These are phyloP conservation scores for Tortricodes alternella DNA, from an alignment of 2,888 invertebrate genomes.

Conservation along the genomic window DNA sequence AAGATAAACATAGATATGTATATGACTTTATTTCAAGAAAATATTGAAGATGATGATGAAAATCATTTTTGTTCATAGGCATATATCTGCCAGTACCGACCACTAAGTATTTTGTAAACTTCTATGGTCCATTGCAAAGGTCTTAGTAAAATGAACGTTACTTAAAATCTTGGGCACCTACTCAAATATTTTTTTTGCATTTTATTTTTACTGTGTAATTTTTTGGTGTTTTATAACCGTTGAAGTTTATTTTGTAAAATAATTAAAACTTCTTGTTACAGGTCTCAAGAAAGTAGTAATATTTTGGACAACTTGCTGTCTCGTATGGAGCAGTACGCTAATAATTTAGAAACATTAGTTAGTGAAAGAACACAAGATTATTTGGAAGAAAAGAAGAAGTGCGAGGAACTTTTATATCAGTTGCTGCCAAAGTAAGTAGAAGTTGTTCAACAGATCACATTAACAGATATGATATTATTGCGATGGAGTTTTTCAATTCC, in stretches of 20 bases:
- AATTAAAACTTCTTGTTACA: slow-evolving; percentile 59
- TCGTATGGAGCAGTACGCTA: slow-evolving; percentile 99
- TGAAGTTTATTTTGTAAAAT: neutral
- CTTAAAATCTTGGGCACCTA: too few species aligned
- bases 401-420: slow-evolving; percentile 97
- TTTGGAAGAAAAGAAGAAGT: slow-evolving; percentile 98
- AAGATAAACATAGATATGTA: too few species aligned
- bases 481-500: neutral
- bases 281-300: slow-evolving; percentile 95
- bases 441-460: neutral
- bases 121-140: too few species aligned
- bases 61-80: too few species aligned
- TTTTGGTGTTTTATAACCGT: neutral
- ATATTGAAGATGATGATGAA: too few species aligned
- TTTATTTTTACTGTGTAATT: too few species aligned
- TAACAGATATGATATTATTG: neutral
- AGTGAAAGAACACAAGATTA: slow-evolving; percentile 98
- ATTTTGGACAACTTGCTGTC: slow-evolving; percentile 97
- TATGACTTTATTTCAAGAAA: too few species aligned
- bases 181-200: too few species aligned
- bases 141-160: too few species aligned
- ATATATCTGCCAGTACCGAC: too few species aligned
- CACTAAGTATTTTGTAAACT: too few species aligned
- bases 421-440: slow-evolving; percentile 93
- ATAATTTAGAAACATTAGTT: slow-evolving; percentile 97